Conservation (phyloP, 2,113 vertebrate species). For the Leucopsar rothschildi region DNA sequence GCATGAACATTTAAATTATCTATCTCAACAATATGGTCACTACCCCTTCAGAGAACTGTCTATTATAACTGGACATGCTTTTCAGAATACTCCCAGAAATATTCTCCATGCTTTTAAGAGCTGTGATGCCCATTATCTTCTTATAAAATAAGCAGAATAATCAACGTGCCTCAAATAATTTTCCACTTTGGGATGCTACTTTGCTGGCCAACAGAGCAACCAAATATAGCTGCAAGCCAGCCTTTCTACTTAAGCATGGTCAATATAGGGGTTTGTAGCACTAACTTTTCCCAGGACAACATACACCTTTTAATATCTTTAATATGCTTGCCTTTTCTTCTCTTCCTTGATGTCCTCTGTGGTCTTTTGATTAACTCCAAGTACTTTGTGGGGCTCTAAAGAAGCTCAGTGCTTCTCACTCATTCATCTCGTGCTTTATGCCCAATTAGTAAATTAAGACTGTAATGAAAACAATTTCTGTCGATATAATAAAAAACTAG, state of each 20-base stretch:
- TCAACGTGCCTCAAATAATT: rapidly evolving
- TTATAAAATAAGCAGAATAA: background rate
- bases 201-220: background rate
- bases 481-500: background rate
- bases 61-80: background rate
- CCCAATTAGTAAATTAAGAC: background rate
- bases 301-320: background rate
- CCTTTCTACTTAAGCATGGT: background rate
- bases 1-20: background rate
- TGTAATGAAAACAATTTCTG: background rate
- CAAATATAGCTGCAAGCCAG: background rate
- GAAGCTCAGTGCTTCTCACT: background rate
- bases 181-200: background rate
- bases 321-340: background rate
- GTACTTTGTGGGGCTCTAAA: background rate
- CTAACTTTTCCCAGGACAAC: background rate
- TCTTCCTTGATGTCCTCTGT: background rate
- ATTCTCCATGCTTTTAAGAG: background rate
- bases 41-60: background rate
- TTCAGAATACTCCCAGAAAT: background rate
- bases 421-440: background rate
- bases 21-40: background rate
- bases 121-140: background rate
- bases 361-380: background rate
- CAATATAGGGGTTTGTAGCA: background rate